Evolutionary conservation across 2,797 vertebrate genomes (phyloP), one percentile per base, ranked within the genome.

Genomic region (Pyrocephalus nanus): DNA sequence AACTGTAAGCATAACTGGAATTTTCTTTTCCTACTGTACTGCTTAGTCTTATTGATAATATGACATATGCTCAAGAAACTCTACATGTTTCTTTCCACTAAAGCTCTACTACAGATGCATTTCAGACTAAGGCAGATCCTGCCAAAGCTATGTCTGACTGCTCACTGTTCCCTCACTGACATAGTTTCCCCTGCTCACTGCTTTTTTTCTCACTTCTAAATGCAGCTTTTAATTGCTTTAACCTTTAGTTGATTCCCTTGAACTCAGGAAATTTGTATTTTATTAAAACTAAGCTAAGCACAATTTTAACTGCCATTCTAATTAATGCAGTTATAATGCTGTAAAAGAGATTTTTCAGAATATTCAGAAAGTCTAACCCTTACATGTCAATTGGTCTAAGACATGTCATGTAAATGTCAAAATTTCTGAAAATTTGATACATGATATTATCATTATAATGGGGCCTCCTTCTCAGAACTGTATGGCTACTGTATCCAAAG

Each of bases 181-280:
- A 40, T 4, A 54, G 72, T 17, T 58, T 82, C 45, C 26, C 34
- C n/a, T 87, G 53, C 43, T 55, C n/a, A 25, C 50, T 60, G 53
- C 32, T 10, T 73, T 54, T 12, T 11, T 51, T 3, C 42, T 53
- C 0, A 0, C 16, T 84, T 85, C 54, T 84, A 78, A 90, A 88
- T n/a, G 25, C n/a, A 91, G 43, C 53, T 91, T 40, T 76, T 94
- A 94, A 95, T 78, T 92, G 73, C 67, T 94, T 92, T 92, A 80
- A 94, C 74, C 70, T 95, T 86, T 60, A 55, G 40, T 54, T 79
- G 47, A 72, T 54, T 70, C 67, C 26, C 29, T 34, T 72, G 47
- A 92, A 93, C 66, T 93, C 66, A 48, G 70, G 48, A 93, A 90
- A 83, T 66, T n/a, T 86, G 38, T 55, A 57, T 80, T 81, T 77